Evolutionary conservation across 37 sponge, comb jelly and placozoan species (phyloP), one percentile per base, ranked within the genome.

Genomic region (Petrosia ficiformis): DNA sequence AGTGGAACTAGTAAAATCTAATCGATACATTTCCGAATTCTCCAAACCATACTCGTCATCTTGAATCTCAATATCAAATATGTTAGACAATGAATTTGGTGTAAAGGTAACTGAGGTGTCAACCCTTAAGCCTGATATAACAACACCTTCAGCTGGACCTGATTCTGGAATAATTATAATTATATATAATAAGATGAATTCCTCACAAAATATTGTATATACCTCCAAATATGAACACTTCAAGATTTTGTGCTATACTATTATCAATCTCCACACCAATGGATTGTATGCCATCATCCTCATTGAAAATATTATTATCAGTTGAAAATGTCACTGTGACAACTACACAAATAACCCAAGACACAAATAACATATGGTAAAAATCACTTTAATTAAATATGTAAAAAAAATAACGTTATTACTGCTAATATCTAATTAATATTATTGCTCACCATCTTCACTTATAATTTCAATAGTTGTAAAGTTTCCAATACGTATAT

Each of bases 401-500:
- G 54, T n/a, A n/a, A n/a, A n/a, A n/a, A n/a, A n/a, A n/a, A n/a
- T n/a, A n/a, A n/a, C n/a, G n/a, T n/a, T n/a, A n/a, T n/a, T n/a
- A n/a, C n/a, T n/a, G n/a, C n/a, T n/a, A n/a, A n/a, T n/a, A n/a
- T n/a, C n/a, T n/a, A n/a, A n/a, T n/a, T n/a, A n/a, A n/a, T n/a
- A n/a, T n/a, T n/a, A n/a, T n/a, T n/a, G n/a, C 54, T 48, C 14
- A 48, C 54, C 54, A 48, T 48, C 54, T 48, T 48, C 54, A 48
- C 54, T 48, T 8, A 48, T 48, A 14, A 48, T 14, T 48, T 14
- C 14, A 48, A 48, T 14, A 48, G 8, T 48, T 19, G 54, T 48
- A 48, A 14, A 14, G 14, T 8, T 14, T 19, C 54, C 54, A 48
- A 48, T 14, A 48, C 14, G 8, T 48, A 48, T 48, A n/a, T n/a